Evolutionary conservation across 2,113 vertebrate genomes (phyloP).

Genomic region (Drymodes brunneopygia): DNA sequence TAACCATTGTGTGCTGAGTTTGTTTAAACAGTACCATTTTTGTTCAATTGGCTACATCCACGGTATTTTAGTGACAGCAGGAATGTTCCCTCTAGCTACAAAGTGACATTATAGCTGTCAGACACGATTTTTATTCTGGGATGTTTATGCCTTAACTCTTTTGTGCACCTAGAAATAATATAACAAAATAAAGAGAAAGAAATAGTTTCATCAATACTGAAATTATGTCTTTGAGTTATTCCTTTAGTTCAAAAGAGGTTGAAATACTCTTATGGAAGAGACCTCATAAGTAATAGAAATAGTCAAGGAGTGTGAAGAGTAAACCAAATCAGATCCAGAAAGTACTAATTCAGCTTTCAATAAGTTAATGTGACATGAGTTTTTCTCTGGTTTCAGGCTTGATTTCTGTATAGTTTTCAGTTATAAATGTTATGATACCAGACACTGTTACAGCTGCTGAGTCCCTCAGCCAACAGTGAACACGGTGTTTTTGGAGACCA

Average conservation of each 20-base stretch:
- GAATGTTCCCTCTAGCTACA: constrained; percentile 38
- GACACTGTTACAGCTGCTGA: neutral
- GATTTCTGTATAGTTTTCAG: neutral
- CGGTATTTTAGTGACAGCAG: constrained; percentile 43
- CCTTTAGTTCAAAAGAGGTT: neutral
- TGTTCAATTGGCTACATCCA: constrained; percentile 56
- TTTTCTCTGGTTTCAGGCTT: neutral
- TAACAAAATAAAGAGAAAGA: neutral
- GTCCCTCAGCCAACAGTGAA: neutral
- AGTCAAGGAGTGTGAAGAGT: neutral
- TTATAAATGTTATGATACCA: neutral
- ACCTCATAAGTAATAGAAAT: neutral
- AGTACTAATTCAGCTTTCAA: neutral
- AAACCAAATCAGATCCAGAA: neutral
- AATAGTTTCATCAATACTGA: neutral
- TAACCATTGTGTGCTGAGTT: constrained; percentile 36
- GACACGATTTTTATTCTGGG: neutral
- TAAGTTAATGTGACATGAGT: neutral
- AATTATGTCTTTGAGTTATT: neutral
- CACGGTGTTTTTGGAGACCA: neutral
- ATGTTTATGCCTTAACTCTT: neutral
- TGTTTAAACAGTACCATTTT: constrained; percentile 53
- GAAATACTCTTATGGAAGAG: neutral
- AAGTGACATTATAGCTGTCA: neutral
- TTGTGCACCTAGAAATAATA: neutral